Evolutionary conservation across 2,113 vertebrate genomes (phyloP).

Genomic region (Anguilla japonica): DNA sequence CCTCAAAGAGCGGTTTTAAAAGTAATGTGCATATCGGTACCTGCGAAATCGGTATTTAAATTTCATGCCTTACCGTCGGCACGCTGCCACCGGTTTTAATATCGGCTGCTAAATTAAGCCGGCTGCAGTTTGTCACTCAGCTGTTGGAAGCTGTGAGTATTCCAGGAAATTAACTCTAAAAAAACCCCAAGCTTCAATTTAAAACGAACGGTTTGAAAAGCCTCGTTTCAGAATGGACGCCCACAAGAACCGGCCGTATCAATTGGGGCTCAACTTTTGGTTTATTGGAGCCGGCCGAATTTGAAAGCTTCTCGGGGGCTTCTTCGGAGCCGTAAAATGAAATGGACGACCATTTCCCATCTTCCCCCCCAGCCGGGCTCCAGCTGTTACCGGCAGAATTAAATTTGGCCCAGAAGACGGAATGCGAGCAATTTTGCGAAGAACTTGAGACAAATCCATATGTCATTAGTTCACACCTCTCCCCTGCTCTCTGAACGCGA

Average conservation of each 20-base stretch:
- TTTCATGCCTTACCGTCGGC: neutral
- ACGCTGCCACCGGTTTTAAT: neutral
- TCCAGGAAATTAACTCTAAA: neutral
- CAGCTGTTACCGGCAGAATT: neutral
- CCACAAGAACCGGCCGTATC: neutral
- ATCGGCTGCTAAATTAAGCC: neutral
- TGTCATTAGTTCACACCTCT: conserved; percentile 13
- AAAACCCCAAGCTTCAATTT: neutral
- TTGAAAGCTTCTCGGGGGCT: neutral
- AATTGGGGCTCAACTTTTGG: neutral
- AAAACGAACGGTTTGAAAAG: neutral
- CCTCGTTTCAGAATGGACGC: neutral
- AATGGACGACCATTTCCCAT: neutral
- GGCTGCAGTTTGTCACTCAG: neutral
- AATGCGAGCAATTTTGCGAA: neutral
- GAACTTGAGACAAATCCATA: neutral
- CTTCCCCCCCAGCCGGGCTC: neutral
- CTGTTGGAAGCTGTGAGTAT: neutral
- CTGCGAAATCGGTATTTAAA: neutral
- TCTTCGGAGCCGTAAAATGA: neutral
- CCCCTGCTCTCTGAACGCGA: neutral
- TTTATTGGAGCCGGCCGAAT: neutral
- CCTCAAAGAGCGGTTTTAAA: neutral
- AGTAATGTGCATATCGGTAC: neutral
- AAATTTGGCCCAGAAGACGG: neutral